Conservation (phyloP, 2,888 invertebrate species). For the Hanleya hanleyi region DNA sequence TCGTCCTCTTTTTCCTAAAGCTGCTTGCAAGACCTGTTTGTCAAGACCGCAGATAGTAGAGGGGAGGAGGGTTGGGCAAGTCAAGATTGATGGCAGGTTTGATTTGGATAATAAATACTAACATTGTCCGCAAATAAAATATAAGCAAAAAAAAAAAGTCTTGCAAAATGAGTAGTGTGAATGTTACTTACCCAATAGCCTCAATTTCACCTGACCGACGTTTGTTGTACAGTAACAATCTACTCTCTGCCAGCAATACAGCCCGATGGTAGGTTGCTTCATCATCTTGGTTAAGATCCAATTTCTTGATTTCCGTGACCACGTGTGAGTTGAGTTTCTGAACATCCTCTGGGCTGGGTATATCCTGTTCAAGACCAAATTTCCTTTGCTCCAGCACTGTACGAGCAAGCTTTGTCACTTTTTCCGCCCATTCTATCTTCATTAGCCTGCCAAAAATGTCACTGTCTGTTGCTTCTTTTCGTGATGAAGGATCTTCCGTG, state of each 20-base stretch:
- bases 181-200: background rate
- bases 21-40: too few species aligned
- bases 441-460: background rate
- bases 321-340: conserved; percentile 5
- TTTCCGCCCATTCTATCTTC: conserved; percentile 1
- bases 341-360: conserved; percentile 22
- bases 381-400: background rate
- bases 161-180: too few species aligned
- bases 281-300: background rate
- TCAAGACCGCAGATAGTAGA: too few species aligned
- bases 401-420: background rate
- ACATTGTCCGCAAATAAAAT: too few species aligned
- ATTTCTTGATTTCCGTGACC: background rate
- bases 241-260: conserved; percentile 4
- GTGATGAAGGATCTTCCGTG: background rate
- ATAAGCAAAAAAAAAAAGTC: too few species aligned
- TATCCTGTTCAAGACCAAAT: background rate
- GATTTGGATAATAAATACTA: too few species aligned
- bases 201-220: conserved; percentile 21
- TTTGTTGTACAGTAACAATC: conserved; percentile 26
- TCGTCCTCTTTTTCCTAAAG: too few species aligned
- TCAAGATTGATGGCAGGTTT: too few species aligned
- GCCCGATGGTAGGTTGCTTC: background rate
- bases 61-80: too few species aligned
- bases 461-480: background rate